phyloP scores from a whole-genome alignment of 2,888 invertebrate species.

The Pyrrhosoma nymphula region DNA sequence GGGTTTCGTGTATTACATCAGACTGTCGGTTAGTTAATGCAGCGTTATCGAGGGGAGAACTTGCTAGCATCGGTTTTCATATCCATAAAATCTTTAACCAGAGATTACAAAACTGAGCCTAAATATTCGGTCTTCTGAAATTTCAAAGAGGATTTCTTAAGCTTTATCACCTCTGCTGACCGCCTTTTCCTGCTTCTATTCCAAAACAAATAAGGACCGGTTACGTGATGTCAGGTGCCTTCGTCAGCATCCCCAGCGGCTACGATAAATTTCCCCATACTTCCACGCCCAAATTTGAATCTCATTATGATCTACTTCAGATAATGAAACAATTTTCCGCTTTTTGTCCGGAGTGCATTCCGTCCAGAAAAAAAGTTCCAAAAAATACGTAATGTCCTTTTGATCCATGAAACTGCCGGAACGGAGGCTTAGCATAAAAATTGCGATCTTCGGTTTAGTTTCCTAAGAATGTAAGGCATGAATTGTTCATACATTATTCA shows the following conservation, averaged over 20 bases:
- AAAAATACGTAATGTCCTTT: background rate
- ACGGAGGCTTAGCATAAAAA: background rate
- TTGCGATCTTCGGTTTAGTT: background rate
- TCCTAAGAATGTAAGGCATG: background rate
- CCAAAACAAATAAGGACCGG: background rate
- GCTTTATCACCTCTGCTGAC: background rate
- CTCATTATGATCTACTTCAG: background rate
- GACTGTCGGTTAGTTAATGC: too few relatives aligned
- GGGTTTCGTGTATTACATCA: too few relatives aligned
- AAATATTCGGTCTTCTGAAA: too few relatives aligned
- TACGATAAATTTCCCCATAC: background rate
- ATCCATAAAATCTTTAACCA: too few relatives aligned
- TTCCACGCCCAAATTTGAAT: background rate
- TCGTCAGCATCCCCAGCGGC: background rate
- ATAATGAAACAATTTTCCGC: background rate
- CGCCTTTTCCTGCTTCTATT: background rate
- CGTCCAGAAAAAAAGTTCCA: background rate
- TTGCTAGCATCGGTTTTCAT: too few relatives aligned
- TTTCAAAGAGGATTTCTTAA: background rate
- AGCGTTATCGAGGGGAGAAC: too few relatives aligned
- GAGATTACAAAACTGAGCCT: too few relatives aligned
- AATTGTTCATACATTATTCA: background rate
- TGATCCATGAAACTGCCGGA: background rate
- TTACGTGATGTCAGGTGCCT: background rate
- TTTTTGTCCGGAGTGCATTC: background rate